Base-by-base conservation (phyloP, 2,888 invertebrate species). In the Microctonus hyperodae region DNA sequence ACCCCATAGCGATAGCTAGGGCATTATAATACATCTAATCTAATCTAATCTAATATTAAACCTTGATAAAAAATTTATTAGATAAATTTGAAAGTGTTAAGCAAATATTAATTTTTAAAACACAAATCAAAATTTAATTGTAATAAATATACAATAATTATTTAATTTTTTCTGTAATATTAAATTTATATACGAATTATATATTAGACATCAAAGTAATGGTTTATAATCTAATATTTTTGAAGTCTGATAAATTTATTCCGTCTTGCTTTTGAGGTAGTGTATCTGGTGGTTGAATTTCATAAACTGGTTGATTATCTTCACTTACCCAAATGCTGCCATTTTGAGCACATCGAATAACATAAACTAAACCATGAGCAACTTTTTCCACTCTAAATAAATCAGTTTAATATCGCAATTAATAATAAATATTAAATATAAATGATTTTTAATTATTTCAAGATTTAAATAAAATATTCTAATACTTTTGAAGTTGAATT, bases 301-400 rank as follows among this genome's bases (percentile, higher is more conserved):
- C 81, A 67, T 83, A 83, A 28, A 81, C 79, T 0, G 83, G 82
- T 25, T 82, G 76, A 7, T 75, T 78, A 33, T 81, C 77, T 63
- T 84, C 84, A 59, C 77, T 76, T 22, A 84, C 77, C 83, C 83
- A 84, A 7, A 83, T 74, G 57, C 77, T 81, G 9, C 82, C 82
- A 55, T 81, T 84, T 44, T 78, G 78, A 0, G 80, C 83, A 58
- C 80, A 82, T 58, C 80, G 74, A 44, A 84, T 78, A 31, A 79
- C 72, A 50, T 81, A 78, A 4, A 83, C 74, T 23, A 83, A 62
- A 31, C 81, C 82, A 25, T 81, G 81, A 0, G 81, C 81, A 0
- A 81, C 73, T 6, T 69, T 75, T 48, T 79, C 78, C 55, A 76
- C 73, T 75, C 86, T 71, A 78, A 75, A 48, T 28, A 48, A 25